These are phyloP conservation scores for Dolichomitus sp. DNA, from an alignment of 2,888 invertebrate genomes.

Conservation along the genomic window DNA sequence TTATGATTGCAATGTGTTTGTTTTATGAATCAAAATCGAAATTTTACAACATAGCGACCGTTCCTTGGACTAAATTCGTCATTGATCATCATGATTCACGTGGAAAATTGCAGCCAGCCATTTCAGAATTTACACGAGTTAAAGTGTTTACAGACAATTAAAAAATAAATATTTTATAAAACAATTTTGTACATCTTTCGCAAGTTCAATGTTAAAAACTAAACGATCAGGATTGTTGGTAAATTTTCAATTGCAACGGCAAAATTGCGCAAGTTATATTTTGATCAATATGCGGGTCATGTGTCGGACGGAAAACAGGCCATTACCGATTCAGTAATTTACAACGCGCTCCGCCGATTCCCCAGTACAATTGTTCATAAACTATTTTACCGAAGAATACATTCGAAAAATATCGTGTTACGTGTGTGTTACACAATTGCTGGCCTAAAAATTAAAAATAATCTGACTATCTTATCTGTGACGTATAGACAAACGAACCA, in stretches of 20 bases:
- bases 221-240: neutral
- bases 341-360: neutral
- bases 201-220: neutral
- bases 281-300: neutral
- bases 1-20: too few species aligned
- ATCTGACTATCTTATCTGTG: neutral
- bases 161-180: too few species aligned
- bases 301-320: conserved; percentile 2
- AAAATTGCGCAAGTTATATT: neutral
- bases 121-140: too few species aligned
- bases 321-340: conserved; percentile 4
- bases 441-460: neutral
- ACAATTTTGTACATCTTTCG: neutral
- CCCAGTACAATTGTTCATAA: neutral
- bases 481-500: neutral
- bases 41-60: too few species aligned
- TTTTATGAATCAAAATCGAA: too few species aligned
- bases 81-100: too few species aligned
- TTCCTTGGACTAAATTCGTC: too few species aligned
- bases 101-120: too few species aligned
- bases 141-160: too few species aligned
- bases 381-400: neutral
- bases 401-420: neutral
- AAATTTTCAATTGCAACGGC: neutral
- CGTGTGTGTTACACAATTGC: neutral